Conservation (phyloP, 2,888 invertebrate species). For the Phaonia tiefii region DNA sequence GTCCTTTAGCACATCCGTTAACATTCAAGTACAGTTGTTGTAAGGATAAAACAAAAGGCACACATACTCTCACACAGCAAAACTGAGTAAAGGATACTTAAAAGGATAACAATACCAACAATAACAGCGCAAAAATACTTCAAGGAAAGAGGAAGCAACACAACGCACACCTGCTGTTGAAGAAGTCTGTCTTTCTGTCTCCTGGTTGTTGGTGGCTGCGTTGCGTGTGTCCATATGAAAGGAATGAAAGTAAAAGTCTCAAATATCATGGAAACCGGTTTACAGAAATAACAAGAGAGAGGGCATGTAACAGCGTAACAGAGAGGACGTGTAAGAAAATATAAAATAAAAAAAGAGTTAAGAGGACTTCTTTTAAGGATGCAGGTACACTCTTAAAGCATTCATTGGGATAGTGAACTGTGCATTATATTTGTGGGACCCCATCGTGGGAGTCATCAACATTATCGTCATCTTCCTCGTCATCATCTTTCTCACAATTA, state of each 20-base stretch:
- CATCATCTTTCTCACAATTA: neutral
- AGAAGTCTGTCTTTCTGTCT: neutral
- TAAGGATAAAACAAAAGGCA: conserved; percentile 15
- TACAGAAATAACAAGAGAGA: neutral
- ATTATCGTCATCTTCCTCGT: neutral
- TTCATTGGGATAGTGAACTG: neutral
- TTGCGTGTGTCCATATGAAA: neutral
- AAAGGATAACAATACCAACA: neutral
- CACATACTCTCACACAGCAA: neutral
- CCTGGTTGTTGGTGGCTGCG: neutral
- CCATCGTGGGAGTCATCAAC: neutral
- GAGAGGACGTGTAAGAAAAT: conserved; percentile 18
- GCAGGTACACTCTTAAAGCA: neutral
- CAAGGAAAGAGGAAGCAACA: neutral
- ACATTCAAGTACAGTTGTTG: conserved; percentile 29
- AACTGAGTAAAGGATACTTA: neutral
- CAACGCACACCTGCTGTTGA: conserved; percentile 50
- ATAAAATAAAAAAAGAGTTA: neutral
- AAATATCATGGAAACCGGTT: conserved; percentile 58
- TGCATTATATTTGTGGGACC: neutral
- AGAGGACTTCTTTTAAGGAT: neutral
- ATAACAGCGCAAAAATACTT: neutral
- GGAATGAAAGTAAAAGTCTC: conserved; percentile 53
- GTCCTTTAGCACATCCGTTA: no score
- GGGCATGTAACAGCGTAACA: neutral